phyloP scores from a whole-genome alignment of 2,113 vertebrate species.

The Esox niger region DNA sequence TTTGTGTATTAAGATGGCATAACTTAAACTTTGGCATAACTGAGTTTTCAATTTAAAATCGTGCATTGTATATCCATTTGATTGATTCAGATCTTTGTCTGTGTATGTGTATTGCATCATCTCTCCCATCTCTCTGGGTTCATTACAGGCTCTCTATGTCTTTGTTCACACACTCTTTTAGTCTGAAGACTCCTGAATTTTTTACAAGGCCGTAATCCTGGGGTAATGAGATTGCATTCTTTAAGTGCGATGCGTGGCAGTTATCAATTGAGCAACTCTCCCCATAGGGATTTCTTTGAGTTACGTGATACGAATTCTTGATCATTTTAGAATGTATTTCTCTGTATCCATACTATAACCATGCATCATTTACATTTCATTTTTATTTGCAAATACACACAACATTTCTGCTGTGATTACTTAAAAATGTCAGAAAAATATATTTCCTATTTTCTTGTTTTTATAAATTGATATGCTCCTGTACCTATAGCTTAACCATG shows the following conservation, averaged over 20 bases:
- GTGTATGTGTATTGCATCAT: conserved; percentile 31
- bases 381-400: too few species aligned
- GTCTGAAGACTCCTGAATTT: conserved; percentile 36
- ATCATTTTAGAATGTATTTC: conserved; percentile 36
- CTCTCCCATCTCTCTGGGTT: conserved; percentile 51
- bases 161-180: conserved; percentile 42
- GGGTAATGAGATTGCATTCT: conserved; percentile 16
- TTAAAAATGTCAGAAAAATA: too few species aligned
- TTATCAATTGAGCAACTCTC: conserved; percentile 5
- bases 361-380: too few species aligned
- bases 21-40: conserved; percentile 30
- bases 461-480: conserved; percentile 1
- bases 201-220: conserved; percentile 36
- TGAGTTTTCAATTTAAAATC: conserved; percentile 36
- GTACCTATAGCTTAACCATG: neutral
- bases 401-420: too few species aligned
- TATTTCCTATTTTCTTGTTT: conserved; percentile 7
- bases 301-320: conserved; percentile 41
- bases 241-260: conserved; percentile 1
- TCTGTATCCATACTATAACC: too few species aligned
- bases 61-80: conserved; percentile 19
- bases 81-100: conserved; percentile 31
- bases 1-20: too few species aligned
- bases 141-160: conserved; percentile 47
- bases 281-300: conserved; percentile 32